Conservation (phyloP, 2,113 vertebrate genomes). For the Rhegmatorhina hoffmannsi region DNA sequence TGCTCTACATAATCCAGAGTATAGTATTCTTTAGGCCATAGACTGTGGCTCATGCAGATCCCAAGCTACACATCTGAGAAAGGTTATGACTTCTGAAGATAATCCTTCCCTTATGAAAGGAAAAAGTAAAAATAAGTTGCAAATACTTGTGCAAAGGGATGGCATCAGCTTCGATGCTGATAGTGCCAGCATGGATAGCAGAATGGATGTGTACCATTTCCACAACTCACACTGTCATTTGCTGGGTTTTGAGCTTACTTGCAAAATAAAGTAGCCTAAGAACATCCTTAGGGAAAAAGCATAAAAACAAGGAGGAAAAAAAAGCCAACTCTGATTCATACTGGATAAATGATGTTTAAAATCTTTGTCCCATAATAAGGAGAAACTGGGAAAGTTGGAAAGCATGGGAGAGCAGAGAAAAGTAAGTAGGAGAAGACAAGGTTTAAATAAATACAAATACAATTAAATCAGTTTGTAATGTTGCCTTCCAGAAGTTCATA, state of each 20-base stretch:
- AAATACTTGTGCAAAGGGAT: background rate
- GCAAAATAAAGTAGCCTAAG: background rate
- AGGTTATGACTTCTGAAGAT: background rate
- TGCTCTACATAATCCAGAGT: background rate
- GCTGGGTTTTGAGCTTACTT: background rate
- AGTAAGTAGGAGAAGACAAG: background rate
- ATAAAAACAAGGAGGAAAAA: background rate
- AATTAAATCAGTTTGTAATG: background rate
- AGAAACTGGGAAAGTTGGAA: background rate
- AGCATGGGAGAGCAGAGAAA: background rate
- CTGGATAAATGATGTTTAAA: background rate
- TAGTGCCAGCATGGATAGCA: rapidly evolving
- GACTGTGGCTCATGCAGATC: background rate
- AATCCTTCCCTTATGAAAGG: background rate
- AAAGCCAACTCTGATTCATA: background rate
- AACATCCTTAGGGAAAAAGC: background rate
- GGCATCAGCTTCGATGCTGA: background rate
- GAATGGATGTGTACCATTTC: rapidly evolving
- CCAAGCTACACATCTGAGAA: background rate
- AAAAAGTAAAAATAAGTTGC: background rate
- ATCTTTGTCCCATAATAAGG: background rate
- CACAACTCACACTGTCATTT: background rate
- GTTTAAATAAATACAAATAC: background rate
- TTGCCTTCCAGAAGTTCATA: background rate
- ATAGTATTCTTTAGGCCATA: background rate